Base-by-base conservation (phyloP, 2,888 invertebrate genomes). In the Drosophila fulvimacula region DNA sequence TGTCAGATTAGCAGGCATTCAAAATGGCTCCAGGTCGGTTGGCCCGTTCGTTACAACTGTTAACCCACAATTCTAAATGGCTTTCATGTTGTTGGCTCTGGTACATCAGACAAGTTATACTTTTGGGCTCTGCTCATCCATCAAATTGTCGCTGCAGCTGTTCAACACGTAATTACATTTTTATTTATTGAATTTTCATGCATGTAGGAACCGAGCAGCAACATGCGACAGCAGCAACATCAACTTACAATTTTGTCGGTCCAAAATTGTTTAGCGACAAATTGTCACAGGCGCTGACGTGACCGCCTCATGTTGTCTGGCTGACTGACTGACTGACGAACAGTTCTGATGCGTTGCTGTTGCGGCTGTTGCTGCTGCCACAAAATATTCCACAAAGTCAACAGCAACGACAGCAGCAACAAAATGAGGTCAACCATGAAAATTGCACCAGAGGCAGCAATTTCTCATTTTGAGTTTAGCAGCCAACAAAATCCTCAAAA, bases 401-500 rank as follows among this genome's bases (percentile, higher is more conserved):
- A 85, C 84, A 87, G 57, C 79, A 64, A 71, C 77, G 81, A 64
- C 81, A 48, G 60, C 77, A 38, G 24, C 52, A 38, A 27, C 76
- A 60, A 82, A 85, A 88, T 81, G 86, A 85, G 85, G 85, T 85
- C 85, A 85, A 73, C 88, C 83, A 87, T 88, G 88, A 83, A 85
- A 85, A 85, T 85, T 85, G 86, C 81, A 85, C 77, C 85, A 81
- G 80, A 73, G 80, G 84, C 87, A 73, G 77, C 81, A 85, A 85
- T 85, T 85, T 85, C 84, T 85, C 84, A 85, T 85, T 87, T 84
- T 82, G 74, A 86, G 84, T 86, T 83, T 83, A 83, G 83, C 86
- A 76, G 69, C 68, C 71, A 71, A 65, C 69, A 66, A 62, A 64
- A 62, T 56, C 69, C 62, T 62, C 34, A 39, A 17, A 41, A 64